phyloP scores from a whole-genome alignment of 2,113 vertebrate species.

The Miniopterus natalensis region DNA sequence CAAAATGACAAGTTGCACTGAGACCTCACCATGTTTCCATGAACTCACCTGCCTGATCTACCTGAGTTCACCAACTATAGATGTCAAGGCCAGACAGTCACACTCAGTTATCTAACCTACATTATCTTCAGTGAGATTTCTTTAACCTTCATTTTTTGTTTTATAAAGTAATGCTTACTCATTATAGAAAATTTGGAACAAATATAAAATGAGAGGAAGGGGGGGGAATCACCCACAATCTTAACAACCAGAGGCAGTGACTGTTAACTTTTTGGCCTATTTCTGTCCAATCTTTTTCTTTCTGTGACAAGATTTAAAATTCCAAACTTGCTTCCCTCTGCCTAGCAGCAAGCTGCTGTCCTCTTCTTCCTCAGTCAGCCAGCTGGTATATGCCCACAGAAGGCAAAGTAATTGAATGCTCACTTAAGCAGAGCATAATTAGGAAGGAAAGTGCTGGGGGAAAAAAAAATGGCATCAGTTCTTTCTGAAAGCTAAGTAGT shows the following conservation, averaged over 20 bases:
- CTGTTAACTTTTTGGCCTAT: conserved; percentile 82
- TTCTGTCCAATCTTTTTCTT: conserved; percentile 75
- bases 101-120: not conserved
- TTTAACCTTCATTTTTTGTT: conserved; percentile 65
- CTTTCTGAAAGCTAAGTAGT: conserved; percentile 32
- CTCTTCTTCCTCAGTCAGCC: conserved; percentile 75
- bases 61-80: not conserved
- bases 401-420: conserved; percentile 75
- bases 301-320: conserved; percentile 78
- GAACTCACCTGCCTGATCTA: conserved; percentile 7
- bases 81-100: not conserved
- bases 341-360: conserved; percentile 72
- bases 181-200: conserved; percentile 73
- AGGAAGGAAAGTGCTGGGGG: conserved; percentile 50
- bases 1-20: not conserved
- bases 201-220: conserved; percentile 75
- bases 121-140: conserved; percentile 16
- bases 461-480: not conserved
- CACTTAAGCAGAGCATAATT: conserved; percentile 75
- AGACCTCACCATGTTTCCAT: not conserved
- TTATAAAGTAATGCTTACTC: conserved; percentile 73
- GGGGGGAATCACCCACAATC: conserved; percentile 71
- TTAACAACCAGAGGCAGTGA: conserved; percentile 75
- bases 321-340: conserved; percentile 64
- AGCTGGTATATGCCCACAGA: conserved; percentile 72